Evolutionary conservation across 2,797 vertebrate species (phyloP).

Genomic region (Morelia viridis): DNA sequence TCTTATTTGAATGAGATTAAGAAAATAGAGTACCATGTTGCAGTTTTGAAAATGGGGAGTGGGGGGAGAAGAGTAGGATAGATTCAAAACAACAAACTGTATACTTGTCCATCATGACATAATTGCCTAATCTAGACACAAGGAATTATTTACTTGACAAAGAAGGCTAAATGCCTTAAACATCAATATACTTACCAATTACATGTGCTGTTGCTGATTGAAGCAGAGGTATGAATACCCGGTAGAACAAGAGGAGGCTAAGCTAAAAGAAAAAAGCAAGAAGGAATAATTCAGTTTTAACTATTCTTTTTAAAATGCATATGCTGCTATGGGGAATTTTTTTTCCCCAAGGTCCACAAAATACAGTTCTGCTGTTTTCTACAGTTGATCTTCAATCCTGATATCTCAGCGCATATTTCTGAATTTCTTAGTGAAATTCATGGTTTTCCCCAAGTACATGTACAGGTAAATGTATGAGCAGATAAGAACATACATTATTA

Average conservation of each 20-base stretch:
- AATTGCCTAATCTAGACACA: not conserved
- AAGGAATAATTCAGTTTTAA: slow-evolving; percentile 24
- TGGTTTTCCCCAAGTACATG: not conserved
- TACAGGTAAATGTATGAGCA: not conserved
- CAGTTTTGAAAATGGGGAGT: not conserved
- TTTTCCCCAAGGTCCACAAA: not conserved
- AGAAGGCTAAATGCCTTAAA: not conserved
- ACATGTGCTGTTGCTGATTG: slow-evolving; percentile 92
- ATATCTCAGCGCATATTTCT: not conserved
- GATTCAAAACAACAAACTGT: not conserved
- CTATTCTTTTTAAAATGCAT: not conserved
- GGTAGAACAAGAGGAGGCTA: slow-evolving; percentile 96
- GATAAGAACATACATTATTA: not conserved
- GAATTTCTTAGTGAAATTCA: not conserved
- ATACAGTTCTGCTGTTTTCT: not conserved
- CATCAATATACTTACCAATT: slow-evolving; percentile 81
- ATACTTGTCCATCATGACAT: not conserved
- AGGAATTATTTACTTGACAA: not conserved
- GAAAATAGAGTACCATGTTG: not conserved
- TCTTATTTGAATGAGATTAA: not conserved
- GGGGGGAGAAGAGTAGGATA: not conserved
- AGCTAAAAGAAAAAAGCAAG: slow-evolving; percentile 75
- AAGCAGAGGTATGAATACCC: slow-evolving; percentile 93
- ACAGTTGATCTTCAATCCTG: not conserved
- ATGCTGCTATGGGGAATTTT: not conserved